A percentile compares a stretch with the other conserved stretches of the same genome.
Conservation (phyloP, 2,113 vertebrate genomes). For the Malurus elegans region DNA sequence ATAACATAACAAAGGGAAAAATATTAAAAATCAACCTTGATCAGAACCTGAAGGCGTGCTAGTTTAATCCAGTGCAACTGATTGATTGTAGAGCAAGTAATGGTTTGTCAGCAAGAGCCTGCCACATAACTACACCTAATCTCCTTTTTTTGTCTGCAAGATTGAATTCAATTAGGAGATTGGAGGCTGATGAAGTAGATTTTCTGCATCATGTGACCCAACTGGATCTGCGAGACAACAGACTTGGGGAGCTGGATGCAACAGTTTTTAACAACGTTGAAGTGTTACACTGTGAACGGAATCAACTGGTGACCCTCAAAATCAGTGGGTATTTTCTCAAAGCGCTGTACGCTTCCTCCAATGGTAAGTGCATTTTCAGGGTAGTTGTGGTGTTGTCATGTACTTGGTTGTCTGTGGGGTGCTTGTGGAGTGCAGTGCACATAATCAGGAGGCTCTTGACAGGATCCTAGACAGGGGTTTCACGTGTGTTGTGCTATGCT, state of each 20-base stretch:
- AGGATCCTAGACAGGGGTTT: not conserved
- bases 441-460: not conserved
- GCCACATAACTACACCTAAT: not conserved
- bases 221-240: constrained; percentile 91
- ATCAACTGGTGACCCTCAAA: constrained; percentile 82
- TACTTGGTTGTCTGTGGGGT: not conserved
- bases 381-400: not conserved
- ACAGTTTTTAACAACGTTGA: constrained; percentile 89
- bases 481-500: not conserved
- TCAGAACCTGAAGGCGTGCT: not conserved
- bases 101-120: not conserved
- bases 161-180: constrained; percentile 85
- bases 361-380: constrained; percentile 76
- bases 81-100: not conserved
- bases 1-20: not conserved
- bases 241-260: constrained; percentile 85
- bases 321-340: constrained; percentile 88
- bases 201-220: constrained; percentile 92
- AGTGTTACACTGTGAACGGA: constrained; percentile 94
- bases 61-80: not conserved
- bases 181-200: constrained; percentile 81
- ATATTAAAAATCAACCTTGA: not conserved
- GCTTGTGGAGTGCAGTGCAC: not conserved
- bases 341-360: constrained; percentile 85
- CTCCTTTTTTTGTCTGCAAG: constrained; percentile 64